Evolutionary conservation across 2,113 vertebrate genomes (phyloP).

Genomic region (Rattus norvegicus): GRCr8 NC_086024.1:88267501-88268000

Average conservation of each 20-base stretch:
- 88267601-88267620: not conserved
- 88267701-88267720: not conserved
- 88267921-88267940: not conserved
- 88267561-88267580: not conserved
- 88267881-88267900: not conserved
- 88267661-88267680: not conserved
- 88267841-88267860: not conserved
- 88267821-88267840: not conserved
- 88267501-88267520: slow-evolving; percentile 17
- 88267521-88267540: not conserved
- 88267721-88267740: slow-evolving; percentile 38
- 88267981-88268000: not conserved
- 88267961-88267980: not conserved
- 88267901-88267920: not conserved
- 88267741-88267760: not conserved
- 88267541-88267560: not conserved
- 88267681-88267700: not conserved
- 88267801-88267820: not conserved
- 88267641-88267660: not conserved
- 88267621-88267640: not conserved
- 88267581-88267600: not conserved
- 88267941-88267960: not conserved
- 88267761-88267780: not conserved
- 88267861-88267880: not conserved
- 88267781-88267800: not conserved